phyloP scores from a whole-genome alignment of 2,888 invertebrate genomes.

The Sphaerophoria rueppellii region DNA sequence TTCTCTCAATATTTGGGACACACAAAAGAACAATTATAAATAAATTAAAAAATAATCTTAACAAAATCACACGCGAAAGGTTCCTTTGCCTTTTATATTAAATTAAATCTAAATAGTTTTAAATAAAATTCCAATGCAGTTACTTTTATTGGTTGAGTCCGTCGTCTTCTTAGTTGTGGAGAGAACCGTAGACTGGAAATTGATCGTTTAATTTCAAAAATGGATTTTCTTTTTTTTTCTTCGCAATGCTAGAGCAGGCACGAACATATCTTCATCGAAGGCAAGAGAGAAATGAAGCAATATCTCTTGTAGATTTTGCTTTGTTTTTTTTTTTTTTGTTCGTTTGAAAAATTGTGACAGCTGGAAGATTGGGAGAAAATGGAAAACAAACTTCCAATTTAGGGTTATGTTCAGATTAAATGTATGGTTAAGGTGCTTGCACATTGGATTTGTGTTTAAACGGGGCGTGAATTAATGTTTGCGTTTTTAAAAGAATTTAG shows the following conservation, averaged over 20 bases:
- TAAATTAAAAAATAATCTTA: slow-evolving; percentile 58
- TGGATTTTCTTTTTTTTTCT: slow-evolving; percentile 62
- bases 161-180: slow-evolving; percentile 46
- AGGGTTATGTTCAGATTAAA: slow-evolving; percentile 27
- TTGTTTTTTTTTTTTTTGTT: slow-evolving; percentile 30
- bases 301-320: slow-evolving; percentile 24
- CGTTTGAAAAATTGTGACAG: slow-evolving; percentile 54
- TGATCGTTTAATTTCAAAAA: slow-evolving; percentile 71
- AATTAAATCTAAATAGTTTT: slow-evolving; percentile 40
- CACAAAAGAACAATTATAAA: slow-evolving; percentile 49
- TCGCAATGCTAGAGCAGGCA: slow-evolving; percentile 53
- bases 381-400: slow-evolving; percentile 38
- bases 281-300: slow-evolving; percentile 64
- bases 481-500: too few species aligned
- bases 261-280: slow-evolving; percentile 55
- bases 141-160: slow-evolving; percentile 13
- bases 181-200: slow-evolving; percentile 69
- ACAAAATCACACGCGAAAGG: slow-evolving; percentile 63
- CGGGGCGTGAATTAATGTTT: too few species aligned
- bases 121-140: slow-evolving; percentile 25
- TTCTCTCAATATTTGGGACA: background rate
- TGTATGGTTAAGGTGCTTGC: background rate
- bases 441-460: background rate
- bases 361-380: slow-evolving; percentile 42
- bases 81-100: background rate